Evolutionary conservation across 2,888 invertebrate genomes (phyloP), one percentile per base, ranked within the genome.

Genomic region (Bugula neritina): DNA sequence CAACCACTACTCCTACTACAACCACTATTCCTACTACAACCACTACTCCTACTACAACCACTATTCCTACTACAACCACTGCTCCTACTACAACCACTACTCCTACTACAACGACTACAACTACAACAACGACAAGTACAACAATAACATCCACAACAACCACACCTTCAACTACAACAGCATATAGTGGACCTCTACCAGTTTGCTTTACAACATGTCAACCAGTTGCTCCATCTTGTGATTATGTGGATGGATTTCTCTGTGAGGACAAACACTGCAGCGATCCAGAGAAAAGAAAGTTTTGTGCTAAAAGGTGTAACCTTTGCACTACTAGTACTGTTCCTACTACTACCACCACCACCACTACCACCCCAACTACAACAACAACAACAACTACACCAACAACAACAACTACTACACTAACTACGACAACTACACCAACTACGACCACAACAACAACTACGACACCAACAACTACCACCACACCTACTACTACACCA

Each of bases 231-330:
- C 29, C 27, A 31, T 2, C 27, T 31, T 63, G 63, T 34, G 5
- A 34, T 5, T 63, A 29, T 27, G 31, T 13, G n/a, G 63, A 63
- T 34, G 63, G 27, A 5, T 63, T 63, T 31, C 63, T 63, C 29
- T 63, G 63, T 63, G 63, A 63, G 63, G 31, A 27, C 27, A 63
- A 63, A n/a, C 63, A 63, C 31, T 63, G 63, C n/a, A 13, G 34
- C 31, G 31, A 34, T 31, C 13, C 34, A 63, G 29, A 63, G 17
- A 63, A 27, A 31, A 5, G 5, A 2, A 63, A 63, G n/a, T 63
- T 31, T n/a, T 63, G 63, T 63, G 25, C 63, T n/a, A 31, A 25
- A 3, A 5, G 27, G 63, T 63, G 63, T 63, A 2, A 34, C 10
- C 34, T 63, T 31, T 63, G 63, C 31, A 63, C 63, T 17, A 63